Percentiles rank a stretch among this genome's conserved stretches.
Evolutionary conservation across 1,140 invertebrate species (phyloP).

Genomic region (Caenorhabditis latens): DNA sequence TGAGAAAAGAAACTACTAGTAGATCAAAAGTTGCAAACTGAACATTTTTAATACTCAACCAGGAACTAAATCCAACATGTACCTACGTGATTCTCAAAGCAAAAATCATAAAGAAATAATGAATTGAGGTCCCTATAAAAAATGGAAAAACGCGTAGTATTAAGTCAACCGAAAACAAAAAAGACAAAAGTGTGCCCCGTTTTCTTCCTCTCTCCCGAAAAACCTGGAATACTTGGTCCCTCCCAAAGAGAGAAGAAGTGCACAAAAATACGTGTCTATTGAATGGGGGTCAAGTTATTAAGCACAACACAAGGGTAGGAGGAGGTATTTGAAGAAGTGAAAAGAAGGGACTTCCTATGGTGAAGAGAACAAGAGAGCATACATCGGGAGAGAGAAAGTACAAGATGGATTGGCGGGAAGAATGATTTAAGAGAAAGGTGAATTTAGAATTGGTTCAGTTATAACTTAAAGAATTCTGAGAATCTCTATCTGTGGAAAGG

Average conservation of each 20-base stretch:
- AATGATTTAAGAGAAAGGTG: background rate
- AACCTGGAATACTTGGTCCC: background rate
- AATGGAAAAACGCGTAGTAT: background rate
- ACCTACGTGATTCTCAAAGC: too few relatives aligned
- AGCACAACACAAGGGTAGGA: background rate
- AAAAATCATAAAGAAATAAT: too few relatives aligned
- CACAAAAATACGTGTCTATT: background rate
- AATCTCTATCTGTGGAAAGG: too few relatives aligned
- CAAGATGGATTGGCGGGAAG: background rate
- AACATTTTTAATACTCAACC: too few relatives aligned
- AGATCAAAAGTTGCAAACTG: too few relatives aligned
- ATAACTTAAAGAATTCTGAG: too few relatives aligned
- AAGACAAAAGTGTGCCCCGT: slow-evolving; percentile 11
- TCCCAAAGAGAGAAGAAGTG: background rate
- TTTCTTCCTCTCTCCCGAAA: background rate
- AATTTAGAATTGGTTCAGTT: too few relatives aligned
- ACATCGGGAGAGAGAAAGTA: background rate
- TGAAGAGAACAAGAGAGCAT: slow-evolving; percentile 12
- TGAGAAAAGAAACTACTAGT: too few relatives aligned
- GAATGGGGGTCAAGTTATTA: background rate
- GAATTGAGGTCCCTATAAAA: too few relatives aligned
- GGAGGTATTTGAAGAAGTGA: slow-evolving; percentile 7
- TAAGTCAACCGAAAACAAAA: background rate
- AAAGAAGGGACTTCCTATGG: background rate
- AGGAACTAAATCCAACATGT: too few relatives aligned